These are phyloP conservation scores for Stenodema calcarata DNA, from an alignment of 2,888 invertebrate species.

Conservation along the genomic window DNA sequence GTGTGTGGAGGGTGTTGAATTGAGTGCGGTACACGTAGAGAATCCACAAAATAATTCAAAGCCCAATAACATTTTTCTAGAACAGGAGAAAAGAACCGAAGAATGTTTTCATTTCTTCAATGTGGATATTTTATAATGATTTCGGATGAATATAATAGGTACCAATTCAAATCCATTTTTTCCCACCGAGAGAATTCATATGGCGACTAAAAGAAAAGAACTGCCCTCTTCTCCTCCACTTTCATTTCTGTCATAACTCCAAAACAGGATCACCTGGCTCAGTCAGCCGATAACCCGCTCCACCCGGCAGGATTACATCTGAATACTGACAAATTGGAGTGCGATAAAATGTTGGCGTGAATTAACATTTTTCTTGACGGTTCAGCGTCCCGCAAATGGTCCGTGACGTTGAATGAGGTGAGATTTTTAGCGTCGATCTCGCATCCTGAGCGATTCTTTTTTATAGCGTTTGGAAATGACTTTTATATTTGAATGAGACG, in stretches of 20 bases:
- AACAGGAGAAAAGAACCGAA: too few species aligned
- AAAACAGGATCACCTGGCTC: background rate
- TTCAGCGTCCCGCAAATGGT: background rate
- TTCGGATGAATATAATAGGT: too few species aligned
- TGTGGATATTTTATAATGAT: too few species aligned
- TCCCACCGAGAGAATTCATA: background rate
- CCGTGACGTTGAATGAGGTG: background rate
- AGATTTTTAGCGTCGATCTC: background rate
- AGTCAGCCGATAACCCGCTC: background rate
- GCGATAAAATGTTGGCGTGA: conserved; percentile 11
- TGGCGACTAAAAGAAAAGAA: background rate
- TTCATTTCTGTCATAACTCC: background rate
- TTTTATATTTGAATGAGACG: background rate
- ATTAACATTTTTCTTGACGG: conserved; percentile 16
- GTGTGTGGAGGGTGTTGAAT: too few species aligned
- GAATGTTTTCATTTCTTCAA: too few species aligned
- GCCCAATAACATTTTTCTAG: too few species aligned
- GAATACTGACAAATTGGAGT: background rate
- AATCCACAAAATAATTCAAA: too few species aligned
- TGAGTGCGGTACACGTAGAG: too few species aligned
- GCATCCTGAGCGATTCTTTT: background rate
- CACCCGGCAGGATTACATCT: background rate
- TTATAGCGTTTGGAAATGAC: background rate
- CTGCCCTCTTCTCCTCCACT: background rate
- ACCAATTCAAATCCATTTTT: too few species aligned